Conservation (phyloP, 2,113 vertebrate genomes). For the Uropsilus gracilis region DNA sequence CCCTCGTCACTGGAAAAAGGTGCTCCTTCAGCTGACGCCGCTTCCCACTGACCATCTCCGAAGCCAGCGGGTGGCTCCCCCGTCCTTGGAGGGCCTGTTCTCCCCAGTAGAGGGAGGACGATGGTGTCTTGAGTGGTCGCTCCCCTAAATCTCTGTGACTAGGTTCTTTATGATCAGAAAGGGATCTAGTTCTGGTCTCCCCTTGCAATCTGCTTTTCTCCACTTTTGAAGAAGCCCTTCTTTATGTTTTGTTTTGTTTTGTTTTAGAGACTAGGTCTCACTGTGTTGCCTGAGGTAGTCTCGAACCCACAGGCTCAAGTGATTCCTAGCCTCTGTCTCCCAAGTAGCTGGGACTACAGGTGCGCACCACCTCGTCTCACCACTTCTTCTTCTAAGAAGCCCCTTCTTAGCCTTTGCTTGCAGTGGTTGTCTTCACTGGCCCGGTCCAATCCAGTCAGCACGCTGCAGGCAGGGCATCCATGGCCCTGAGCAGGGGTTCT, state of each 20-base stretch:
- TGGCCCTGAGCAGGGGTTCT: not conserved
- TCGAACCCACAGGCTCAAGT: too few relatives aligned
- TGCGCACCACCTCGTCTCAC: too few relatives aligned
- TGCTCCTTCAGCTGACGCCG: not conserved
- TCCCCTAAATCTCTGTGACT: not conserved
- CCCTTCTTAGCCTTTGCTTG: not conserved
- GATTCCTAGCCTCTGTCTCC: too few relatives aligned
- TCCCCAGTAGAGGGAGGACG: not conserved
- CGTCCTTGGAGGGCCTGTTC: not conserved
- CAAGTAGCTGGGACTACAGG: too few relatives aligned
- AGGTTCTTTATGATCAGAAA: not conserved
- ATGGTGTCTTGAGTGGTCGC: not conserved
- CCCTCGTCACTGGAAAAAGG: not conserved
- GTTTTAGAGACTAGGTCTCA: too few relatives aligned
- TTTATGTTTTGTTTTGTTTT: too few relatives aligned
- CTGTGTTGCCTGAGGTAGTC: too few relatives aligned
- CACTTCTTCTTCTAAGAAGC: not conserved
- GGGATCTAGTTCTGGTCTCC: not conserved
- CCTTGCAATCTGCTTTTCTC: not conserved
- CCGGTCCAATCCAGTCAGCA: not conserved
- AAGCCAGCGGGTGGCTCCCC: not conserved
- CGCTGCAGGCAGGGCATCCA: not conserved
- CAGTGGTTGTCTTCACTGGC: not conserved
- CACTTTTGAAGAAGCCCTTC: too few relatives aligned
- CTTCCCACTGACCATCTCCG: too few relatives aligned